Conservation (phyloP, 2,113 vertebrate species). For the Rhinolophus sinicus region DNA sequence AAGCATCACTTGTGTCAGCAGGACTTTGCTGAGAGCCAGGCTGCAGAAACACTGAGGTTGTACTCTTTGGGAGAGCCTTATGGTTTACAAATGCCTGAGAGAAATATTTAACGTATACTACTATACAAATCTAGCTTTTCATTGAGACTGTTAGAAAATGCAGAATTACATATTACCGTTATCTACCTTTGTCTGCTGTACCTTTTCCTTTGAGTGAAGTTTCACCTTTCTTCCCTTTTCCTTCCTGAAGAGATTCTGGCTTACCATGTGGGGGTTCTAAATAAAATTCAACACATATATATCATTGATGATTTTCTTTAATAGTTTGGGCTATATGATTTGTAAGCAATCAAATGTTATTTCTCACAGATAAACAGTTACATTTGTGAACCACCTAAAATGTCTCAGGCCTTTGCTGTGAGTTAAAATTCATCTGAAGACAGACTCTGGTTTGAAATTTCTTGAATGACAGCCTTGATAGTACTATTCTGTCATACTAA, state of each 20-base stretch:
- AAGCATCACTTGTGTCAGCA: slow-evolving; percentile 22
- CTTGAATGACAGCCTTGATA: neutral
- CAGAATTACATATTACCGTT: neutral
- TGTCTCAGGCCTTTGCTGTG: neutral
- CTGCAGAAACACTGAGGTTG: neutral
- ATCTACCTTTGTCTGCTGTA: slow-evolving; percentile 33
- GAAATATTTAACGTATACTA: neutral
- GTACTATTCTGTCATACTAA: neutral
- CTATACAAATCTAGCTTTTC: neutral
- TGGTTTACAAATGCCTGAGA: neutral
- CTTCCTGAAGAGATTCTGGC: slow-evolving; percentile 64
- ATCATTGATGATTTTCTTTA: slow-evolving; percentile 23
- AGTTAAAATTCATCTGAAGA: slow-evolving; percentile 50
- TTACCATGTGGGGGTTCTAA: slow-evolving; percentile 27
- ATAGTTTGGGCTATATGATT: neutral
- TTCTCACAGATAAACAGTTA: slow-evolving; percentile 11
- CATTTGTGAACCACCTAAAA: neutral
- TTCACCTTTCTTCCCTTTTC: slow-evolving; percentile 72
- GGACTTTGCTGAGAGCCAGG: neutral
- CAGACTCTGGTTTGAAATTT: neutral
- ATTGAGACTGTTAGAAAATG: slow-evolving; percentile 29
- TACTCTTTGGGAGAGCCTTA: neutral
- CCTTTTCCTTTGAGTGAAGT: slow-evolving; percentile 65
- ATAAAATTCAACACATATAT: slow-evolving; percentile 62
- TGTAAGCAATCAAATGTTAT: neutral